phyloP scores from a whole-genome alignment of 2,797 vertebrate species.

The Sardinella longiceps region DNA sequence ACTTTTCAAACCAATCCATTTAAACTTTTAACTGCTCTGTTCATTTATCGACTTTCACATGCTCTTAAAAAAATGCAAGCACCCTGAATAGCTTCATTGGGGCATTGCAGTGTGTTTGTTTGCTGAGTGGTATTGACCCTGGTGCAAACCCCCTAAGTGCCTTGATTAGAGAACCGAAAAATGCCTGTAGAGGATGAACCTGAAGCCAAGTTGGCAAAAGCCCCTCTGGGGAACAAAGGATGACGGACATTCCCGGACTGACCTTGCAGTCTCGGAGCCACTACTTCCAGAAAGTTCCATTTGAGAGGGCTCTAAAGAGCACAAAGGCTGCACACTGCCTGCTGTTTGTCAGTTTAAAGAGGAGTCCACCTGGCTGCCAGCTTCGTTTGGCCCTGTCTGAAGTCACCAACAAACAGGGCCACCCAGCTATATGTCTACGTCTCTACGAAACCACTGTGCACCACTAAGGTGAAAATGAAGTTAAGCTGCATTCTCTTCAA shows the following conservation, averaged over 20 bases:
- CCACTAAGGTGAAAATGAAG: neutral
- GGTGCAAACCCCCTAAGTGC: constrained; percentile 13
- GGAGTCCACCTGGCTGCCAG: neutral
- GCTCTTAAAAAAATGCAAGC: neutral
- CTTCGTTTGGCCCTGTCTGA: neutral
- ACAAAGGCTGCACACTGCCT: constrained; percentile 7
- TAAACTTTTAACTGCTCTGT: neutral
- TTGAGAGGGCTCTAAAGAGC: constrained; percentile 33
- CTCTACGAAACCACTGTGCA: neutral
- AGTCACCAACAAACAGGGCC: neutral
- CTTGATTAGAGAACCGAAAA: constrained; percentile 12
- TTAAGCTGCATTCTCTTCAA: neutral
- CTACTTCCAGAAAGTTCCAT: constrained; percentile 33
- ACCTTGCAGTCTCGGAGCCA: constrained; percentile 33
- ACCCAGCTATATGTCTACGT: neutral
- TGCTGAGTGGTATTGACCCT: neutral
- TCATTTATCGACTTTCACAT: neutral
- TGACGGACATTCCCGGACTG: constrained; percentile 37
- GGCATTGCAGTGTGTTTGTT: neutral
- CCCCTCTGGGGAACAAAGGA: constrained; percentile 28
- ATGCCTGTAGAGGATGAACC: neutral
- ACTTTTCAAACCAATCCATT: neutral
- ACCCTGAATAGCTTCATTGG: neutral
- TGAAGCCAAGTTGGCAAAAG: constrained; percentile 41
- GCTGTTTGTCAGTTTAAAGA: constrained; percentile 1